These are phyloP conservation scores for Gymnarchus niloticus DNA, from an alignment of 2,113 vertebrate species.

Conservation along the genomic window DNA sequence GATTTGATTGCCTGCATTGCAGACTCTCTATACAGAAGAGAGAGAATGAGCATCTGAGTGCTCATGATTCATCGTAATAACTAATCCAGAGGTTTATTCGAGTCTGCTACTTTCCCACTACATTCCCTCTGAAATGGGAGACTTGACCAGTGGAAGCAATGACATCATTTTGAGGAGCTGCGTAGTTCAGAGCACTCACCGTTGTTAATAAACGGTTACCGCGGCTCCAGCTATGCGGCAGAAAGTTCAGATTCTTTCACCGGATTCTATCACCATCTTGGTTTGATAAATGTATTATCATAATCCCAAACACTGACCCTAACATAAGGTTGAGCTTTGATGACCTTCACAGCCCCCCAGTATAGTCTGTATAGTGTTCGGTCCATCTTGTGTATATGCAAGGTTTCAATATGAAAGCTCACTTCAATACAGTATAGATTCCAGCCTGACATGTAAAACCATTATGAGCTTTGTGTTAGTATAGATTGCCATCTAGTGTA, in stretches of 20 bases:
- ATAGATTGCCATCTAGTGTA: constrained; percentile 56
- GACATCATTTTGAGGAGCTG: neutral
- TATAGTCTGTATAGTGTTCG: neutral
- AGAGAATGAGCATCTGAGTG: constrained; percentile 43
- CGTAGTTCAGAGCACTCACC: neutral
- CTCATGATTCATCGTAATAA: constrained; percentile 40
- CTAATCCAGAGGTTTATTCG: neutral
- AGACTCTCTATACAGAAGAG: constrained; percentile 39
- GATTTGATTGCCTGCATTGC: constrained; percentile 36
- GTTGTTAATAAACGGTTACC: neutral
- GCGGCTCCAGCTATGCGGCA: neutral
- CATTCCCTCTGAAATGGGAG: neutral
- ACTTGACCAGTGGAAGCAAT: neutral
- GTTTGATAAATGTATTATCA: neutral
- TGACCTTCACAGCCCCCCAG: neutral
- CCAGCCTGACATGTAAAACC: constrained; percentile 21
- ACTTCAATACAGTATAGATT: neutral
- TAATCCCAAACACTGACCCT: neutral
- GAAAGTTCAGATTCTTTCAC: neutral
- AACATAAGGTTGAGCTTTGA: neutral
- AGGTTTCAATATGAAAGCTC: neutral
- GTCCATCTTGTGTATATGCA: neutral
- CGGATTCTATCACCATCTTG: neutral
- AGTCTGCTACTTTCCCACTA: neutral
- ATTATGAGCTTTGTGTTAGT: neutral